Conservation (phyloP, 2,113 vertebrate species). For the Chitala chitala region DNA sequence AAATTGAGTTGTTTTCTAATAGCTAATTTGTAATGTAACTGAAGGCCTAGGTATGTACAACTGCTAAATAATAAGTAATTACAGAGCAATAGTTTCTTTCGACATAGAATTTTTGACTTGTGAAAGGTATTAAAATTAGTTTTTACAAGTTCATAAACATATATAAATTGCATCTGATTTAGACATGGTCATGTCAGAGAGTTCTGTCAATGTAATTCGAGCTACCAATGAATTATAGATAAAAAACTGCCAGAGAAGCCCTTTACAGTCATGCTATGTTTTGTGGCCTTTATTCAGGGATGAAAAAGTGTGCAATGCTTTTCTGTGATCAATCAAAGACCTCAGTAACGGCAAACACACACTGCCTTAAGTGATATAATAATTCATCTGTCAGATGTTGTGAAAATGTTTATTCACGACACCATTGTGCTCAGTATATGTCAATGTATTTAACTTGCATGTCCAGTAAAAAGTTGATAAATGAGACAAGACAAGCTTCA, state of each 20-base stretch:
- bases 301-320: too few species aligned
- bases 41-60: too few species aligned
- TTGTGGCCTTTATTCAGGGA: background rate
- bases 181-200: background rate
- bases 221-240: background rate
- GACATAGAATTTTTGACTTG: too few species aligned
- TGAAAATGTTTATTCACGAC: constrained; percentile 14
- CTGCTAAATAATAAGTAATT: too few species aligned
- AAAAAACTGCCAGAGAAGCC: background rate
- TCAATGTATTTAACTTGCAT: constrained; percentile 3
- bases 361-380: constrained; percentile 9
- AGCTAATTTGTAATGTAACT: too few species aligned
- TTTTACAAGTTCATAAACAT: background rate
- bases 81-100: too few species aligned
- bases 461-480: constrained; percentile 14
- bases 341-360: background rate
- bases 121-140: background rate
- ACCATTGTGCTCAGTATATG: constrained; percentile 4
- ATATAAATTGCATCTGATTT: background rate
- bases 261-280: background rate
- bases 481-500: background rate
- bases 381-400: background rate
- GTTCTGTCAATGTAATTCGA: background rate
- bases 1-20: too few species aligned
- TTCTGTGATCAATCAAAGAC: constrained; percentile 1